These are phyloP conservation scores for Lagocephalus sceleratus DNA, from an alignment of 2,797 vertebrate genomes.

Conservation along the genomic window DNA sequence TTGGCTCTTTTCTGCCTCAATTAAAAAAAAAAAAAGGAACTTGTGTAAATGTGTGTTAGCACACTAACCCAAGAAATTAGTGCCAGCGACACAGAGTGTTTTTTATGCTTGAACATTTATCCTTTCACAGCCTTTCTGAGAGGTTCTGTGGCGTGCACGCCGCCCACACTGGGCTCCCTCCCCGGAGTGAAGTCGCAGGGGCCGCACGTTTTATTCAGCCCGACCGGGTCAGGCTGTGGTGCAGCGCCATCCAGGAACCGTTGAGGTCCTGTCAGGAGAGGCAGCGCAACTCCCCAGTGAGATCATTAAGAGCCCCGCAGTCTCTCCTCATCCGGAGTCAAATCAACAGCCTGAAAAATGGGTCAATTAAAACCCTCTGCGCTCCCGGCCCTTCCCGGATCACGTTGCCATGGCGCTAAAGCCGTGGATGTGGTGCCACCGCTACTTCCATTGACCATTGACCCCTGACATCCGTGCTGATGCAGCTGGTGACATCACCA, in stretches of 20 bases:
- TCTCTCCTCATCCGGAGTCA: conserved; percentile 47
- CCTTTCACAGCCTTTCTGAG: no score
- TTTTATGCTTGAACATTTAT: no score
- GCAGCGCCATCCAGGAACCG: conserved; percentile 29
- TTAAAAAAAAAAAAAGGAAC: no score
- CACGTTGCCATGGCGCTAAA: conserved; percentile 72
- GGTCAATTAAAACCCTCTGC: conserved; percentile 59
- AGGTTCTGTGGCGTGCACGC: no score
- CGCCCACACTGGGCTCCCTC: no score
- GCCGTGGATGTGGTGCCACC: conserved; percentile 35
- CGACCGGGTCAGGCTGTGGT: conserved; percentile 7
- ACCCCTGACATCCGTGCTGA: conserved; percentile 3
- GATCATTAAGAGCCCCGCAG: conserved; percentile 56
- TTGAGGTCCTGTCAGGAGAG: conserved; percentile 32
- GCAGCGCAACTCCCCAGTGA: conserved; percentile 48
- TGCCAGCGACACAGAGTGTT: no score
- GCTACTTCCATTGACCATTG: conserved; percentile 49
- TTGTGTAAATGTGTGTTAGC: no score
- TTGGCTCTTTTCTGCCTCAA: no score
- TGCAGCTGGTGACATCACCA: no score
- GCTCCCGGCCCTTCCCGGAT: conserved; percentile 39
- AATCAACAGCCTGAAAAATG: conserved; percentile 55
- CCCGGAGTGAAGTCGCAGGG: no score
- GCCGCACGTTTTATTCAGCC: neutral
- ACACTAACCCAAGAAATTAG: no score